These are phyloP conservation scores for Dromius quadrimaculatus DNA, from an alignment of 2,888 invertebrate species.

Conservation along the genomic window DNA sequence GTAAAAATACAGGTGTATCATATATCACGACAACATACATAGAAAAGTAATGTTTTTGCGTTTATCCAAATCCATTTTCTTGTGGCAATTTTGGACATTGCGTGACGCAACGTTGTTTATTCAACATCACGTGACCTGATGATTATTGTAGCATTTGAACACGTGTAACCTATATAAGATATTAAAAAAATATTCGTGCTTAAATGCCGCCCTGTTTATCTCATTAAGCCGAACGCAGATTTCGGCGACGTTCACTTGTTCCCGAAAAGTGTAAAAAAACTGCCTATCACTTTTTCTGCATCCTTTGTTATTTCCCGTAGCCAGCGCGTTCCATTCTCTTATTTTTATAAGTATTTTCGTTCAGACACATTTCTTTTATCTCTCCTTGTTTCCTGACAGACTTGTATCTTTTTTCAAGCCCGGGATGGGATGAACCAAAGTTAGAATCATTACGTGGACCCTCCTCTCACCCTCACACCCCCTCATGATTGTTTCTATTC, in stretches of 20 bases:
- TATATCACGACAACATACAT: conserved; percentile 12
- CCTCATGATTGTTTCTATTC: not conserved
- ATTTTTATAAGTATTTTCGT: conserved; percentile 52
- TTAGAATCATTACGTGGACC: conserved; percentile 53
- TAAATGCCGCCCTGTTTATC: conserved; percentile 45
- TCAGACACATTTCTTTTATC: conserved; percentile 53
- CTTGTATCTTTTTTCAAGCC: conserved; percentile 49
- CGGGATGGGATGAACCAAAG: conserved; percentile 51
- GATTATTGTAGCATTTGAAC: conserved; percentile 45
- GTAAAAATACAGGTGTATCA: too few relatives aligned
- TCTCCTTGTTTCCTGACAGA: conserved; percentile 52
- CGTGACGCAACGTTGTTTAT: conserved; percentile 49
- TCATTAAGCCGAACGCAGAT: conserved; percentile 50
- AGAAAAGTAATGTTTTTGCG: conserved; percentile 47
- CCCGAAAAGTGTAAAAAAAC: conserved; percentile 47
- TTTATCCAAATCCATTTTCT: conserved; percentile 48
- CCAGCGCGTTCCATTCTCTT: conserved; percentile 48
- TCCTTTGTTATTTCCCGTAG: conserved; percentile 51
- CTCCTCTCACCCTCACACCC: conserved; percentile 9
- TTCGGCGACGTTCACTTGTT: conserved; percentile 45
- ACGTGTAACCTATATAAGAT: conserved; percentile 51
- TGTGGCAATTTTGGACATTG: conserved; percentile 47
- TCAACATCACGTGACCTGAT: conserved; percentile 49
- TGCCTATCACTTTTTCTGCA: conserved; percentile 51
- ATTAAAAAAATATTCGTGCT: too few relatives aligned